Evolutionary conservation across 2,888 invertebrate species (phyloP).

Genomic region (Cephus runcator): DNA sequence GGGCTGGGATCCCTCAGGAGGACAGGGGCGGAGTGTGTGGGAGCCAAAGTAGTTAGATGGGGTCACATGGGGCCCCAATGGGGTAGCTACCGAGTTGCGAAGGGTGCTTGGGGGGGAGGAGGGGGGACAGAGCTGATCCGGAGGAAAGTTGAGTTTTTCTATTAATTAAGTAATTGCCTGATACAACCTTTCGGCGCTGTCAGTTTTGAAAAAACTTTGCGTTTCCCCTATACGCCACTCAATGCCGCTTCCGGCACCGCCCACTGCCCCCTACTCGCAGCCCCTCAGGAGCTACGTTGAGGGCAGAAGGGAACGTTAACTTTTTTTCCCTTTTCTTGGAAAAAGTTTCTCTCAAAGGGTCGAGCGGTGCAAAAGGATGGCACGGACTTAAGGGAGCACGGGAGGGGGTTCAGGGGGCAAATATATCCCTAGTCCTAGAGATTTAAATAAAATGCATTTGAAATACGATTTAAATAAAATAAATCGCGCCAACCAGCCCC

Average conservation of each 20-base stretch:
- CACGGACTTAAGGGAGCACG: not conserved
- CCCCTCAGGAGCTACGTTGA: no score
- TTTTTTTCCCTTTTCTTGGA: not conserved
- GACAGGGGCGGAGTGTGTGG: not conserved
- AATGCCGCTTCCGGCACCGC: not conserved
- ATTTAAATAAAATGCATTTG: not conserved
- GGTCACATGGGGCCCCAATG: not conserved
- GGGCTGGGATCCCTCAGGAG: not conserved
- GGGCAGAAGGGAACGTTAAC: not conserved
- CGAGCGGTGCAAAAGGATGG: not conserved
- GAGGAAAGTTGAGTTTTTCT: not conserved
- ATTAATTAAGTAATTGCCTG: conserved; percentile 6
- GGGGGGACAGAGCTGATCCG: not conserved
- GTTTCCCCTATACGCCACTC: not conserved
- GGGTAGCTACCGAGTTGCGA: not conserved
- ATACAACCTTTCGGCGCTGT: not conserved
- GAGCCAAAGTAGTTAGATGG: not conserved
- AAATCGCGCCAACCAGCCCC: not conserved
- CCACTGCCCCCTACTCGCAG: not conserved
- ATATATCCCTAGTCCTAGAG: not conserved
- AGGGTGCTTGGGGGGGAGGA: not conserved
- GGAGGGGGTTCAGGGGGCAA: no score
- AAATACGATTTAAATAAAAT: not conserved
- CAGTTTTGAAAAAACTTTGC: not conserved
- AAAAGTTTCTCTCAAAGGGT: not conserved